Conservation (phyloP, 1,140 invertebrate genomes). For the Camponotus vicinus region DNA sequence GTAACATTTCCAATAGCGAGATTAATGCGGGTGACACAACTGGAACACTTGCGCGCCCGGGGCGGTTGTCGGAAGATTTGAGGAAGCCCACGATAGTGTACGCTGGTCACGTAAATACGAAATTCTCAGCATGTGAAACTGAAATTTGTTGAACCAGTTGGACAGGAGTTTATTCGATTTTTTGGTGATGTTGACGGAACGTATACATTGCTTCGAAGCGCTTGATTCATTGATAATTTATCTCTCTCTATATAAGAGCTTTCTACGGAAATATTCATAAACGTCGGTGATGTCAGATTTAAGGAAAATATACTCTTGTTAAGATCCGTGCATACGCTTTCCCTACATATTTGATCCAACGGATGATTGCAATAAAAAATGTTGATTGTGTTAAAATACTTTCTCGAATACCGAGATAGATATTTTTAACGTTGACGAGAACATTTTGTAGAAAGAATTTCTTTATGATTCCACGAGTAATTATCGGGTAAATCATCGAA, state of each 20-base stretch:
- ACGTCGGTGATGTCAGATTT: background rate
- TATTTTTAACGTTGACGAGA: constrained; percentile 17
- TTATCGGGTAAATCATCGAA: constrained; percentile 20
- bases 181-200: constrained; percentile 16
- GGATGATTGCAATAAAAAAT: background rate
- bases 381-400: constrained; percentile 26
- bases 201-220: background rate
- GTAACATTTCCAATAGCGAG: constrained; percentile 34
- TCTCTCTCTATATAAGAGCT: background rate
- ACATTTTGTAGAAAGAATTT: constrained; percentile 44
- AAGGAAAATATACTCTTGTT: background rate
- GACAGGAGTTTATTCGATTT: constrained; percentile 64
- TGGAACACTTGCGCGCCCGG: background rate
- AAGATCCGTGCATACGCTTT: too few species aligned
- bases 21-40: constrained; percentile 48
- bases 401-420: background rate
- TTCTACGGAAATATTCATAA: background rate
- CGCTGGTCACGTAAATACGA: constrained; percentile 63
- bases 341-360: background rate
- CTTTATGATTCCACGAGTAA: constrained; percentile 36
- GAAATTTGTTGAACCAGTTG: constrained; percentile 59
- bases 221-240: background rate
- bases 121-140: constrained; percentile 53
- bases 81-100: constrained; percentile 32
- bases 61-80: constrained; percentile 30